Evolutionary conservation across 1,140 invertebrate species (phyloP).

Genomic region (Brachionus angularis): DNA sequence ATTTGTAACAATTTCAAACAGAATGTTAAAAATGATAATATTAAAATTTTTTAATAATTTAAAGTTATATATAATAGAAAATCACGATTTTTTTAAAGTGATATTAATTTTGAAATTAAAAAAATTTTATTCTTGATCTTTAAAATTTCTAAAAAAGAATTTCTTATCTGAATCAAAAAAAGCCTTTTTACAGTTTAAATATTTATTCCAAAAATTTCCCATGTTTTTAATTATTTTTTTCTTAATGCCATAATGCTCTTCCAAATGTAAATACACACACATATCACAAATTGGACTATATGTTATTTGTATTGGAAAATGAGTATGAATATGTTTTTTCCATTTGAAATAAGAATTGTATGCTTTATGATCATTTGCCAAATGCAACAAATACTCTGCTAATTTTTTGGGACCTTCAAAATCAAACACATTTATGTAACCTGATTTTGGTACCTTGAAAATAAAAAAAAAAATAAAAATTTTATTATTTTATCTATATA

Average conservation of each 20-base stretch:
- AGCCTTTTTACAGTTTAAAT: neutral
- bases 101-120: too few relatives aligned
- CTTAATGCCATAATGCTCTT: neutral
- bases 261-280: constrained; percentile 4
- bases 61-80: too few relatives aligned
- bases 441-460: constrained; percentile 2
- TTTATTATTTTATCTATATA: neutral
- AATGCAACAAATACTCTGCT: neutral
- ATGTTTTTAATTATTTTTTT: neutral
- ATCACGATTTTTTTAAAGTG: too few relatives aligned
- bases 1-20: too few relatives aligned
- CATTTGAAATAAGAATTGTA: constrained; percentile 36
- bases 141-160: neutral
- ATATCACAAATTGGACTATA: constrained; percentile 9
- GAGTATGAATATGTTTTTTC: constrained; percentile 19
- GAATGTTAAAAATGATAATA: too few relatives aligned
- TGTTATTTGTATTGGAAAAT: neutral
- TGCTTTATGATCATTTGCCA: neutral
- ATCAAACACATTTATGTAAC: neutral
- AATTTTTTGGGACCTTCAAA: neutral
- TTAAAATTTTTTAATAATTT: too few relatives aligned
- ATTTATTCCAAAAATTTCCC: neutral
- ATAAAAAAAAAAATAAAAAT: neutral
- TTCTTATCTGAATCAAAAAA: neutral
- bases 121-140: too few relatives aligned